Conservation (phyloP, 2,113 vertebrate genomes). For the Pimephales promelas region DNA sequence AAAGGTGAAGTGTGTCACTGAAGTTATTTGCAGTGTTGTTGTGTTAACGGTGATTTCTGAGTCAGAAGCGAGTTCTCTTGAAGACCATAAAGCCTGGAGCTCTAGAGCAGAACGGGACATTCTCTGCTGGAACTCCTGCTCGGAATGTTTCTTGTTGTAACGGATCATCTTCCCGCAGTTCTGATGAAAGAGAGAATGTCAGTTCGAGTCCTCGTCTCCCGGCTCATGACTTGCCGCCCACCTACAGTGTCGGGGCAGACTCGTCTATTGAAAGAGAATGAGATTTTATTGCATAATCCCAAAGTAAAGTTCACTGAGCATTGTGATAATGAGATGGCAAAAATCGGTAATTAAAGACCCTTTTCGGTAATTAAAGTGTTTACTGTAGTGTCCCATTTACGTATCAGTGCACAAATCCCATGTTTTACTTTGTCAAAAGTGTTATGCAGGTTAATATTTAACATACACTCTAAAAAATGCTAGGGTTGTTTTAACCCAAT, state of each 20-base stretch:
- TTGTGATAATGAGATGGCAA: background rate
- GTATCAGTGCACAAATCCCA: background rate
- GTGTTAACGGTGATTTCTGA: background rate
- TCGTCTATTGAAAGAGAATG: background rate
- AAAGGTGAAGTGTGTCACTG: background rate
- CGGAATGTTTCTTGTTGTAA: slow-evolving; percentile 44
- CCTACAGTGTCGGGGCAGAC: slow-evolving; percentile 27
- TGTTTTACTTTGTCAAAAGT: background rate
- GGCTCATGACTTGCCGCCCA: slow-evolving; percentile 15
- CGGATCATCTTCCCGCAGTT: slow-evolving; percentile 48
- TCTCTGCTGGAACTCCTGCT: slow-evolving; percentile 16
- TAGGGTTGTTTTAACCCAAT: no score
- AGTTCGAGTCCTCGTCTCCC: slow-evolving; percentile 39
- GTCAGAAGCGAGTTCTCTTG: background rate
- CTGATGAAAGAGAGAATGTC: slow-evolving; percentile 50
- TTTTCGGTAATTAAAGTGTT: background rate
- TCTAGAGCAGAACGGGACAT: background rate
- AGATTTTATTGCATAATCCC: slow-evolving; percentile 13
- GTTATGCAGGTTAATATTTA: background rate
- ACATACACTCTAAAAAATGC: no score
- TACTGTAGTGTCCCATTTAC: background rate
- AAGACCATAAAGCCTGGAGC: background rate
- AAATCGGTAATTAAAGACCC: background rate
- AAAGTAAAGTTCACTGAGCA: slow-evolving; percentile 32
- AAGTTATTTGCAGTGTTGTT: background rate